Percentiles rank a stretch among this genome's conserved stretches.
phyloP scores from a whole-genome alignment of 2,113 vertebrate genomes.

The Oncorhynchus mykiss region DNA sequence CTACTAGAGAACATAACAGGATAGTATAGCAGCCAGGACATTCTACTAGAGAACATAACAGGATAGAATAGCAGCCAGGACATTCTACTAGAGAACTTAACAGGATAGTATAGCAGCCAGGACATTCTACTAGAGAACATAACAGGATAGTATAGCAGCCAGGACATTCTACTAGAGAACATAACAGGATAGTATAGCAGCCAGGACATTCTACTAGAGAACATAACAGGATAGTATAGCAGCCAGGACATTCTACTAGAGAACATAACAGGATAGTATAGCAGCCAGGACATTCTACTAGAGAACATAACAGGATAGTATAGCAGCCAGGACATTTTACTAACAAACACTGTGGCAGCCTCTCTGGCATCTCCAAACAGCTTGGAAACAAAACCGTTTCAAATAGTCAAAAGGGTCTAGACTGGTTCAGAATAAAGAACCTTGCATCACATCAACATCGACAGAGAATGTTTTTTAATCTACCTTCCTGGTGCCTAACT shows the following conservation, averaged over 20 bases:
- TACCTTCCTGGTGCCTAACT: constrained; percentile 1
- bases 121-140: constrained; percentile 50
- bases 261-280: no score
- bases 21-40: constrained; percentile 33
- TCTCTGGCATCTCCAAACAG: constrained; percentile 56
- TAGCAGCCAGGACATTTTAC: constrained; percentile 53
- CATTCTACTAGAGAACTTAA: constrained; percentile 45
- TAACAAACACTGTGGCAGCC: constrained; percentile 58
- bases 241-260: constrained; percentile 54
- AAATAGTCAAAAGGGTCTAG: constrained; percentile 56
- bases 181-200: no score
- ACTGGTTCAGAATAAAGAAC: constrained; percentile 50
- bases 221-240: no score
- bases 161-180: constrained; percentile 53
- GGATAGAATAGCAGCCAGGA: constrained; percentile 27
- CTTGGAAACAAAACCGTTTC: constrained; percentile 55
- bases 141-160: background rate
- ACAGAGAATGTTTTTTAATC: constrained; percentile 35
- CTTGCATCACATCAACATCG: constrained; percentile 50
- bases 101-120: constrained; percentile 14
- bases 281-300: constrained; percentile 57
- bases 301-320: no score
- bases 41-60: constrained; percentile 41
- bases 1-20: no score
- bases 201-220: constrained; percentile 56